Base-by-base conservation (phyloP, 2,797 vertebrate genomes). In the Triplophysa bombifrons region DNA sequence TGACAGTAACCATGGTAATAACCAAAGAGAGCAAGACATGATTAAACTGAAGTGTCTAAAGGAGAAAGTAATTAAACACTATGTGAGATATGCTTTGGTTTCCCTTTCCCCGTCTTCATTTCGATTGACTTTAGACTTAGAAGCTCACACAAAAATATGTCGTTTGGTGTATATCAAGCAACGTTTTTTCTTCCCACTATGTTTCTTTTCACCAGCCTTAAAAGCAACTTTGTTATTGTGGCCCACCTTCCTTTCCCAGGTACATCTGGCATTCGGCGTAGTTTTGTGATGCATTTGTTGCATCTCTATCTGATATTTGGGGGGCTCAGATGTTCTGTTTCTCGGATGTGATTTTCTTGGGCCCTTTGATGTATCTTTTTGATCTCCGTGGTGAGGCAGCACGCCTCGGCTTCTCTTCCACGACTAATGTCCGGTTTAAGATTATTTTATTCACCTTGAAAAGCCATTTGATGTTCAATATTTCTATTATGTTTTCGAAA, bases 291-390 rank as follows among this genome's bases (percentile, higher is more conserved):
- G 53, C 22, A 38, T 75, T 76, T 77, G 74, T 41, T 68, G 30
- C 17, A 17, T 67, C 20, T 20, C 70, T 72, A 30, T 53, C 73
- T 58, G 73, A 72, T 66, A 27, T 72, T 34, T 34, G 72, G 44
- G 46, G 10, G 34, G 51, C 53, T 80, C 38, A 70, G 76, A 79
- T 80, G 81, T 71, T 76, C 71, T 20, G 55, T 64, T 58, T 72
- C 74, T 72, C 14, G 53, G 61, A 56, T 19, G 56, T 65, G 27
- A 70, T 48, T 34, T 61, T 71, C 79, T 73, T 58, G 11, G 50
- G 30, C 17, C 30, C 66, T 83, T 83, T 83, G 83, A 86, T 80
- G 81, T 83, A 75, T 38, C 82, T 25, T 60, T 86, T 83, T 83
- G 81, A 84, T 86, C 74, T 85, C 44, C 14, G 67, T n/a, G 46